Conservation (phyloP, 2,797 vertebrate genomes). For the Callimico goeldii region DNA sequence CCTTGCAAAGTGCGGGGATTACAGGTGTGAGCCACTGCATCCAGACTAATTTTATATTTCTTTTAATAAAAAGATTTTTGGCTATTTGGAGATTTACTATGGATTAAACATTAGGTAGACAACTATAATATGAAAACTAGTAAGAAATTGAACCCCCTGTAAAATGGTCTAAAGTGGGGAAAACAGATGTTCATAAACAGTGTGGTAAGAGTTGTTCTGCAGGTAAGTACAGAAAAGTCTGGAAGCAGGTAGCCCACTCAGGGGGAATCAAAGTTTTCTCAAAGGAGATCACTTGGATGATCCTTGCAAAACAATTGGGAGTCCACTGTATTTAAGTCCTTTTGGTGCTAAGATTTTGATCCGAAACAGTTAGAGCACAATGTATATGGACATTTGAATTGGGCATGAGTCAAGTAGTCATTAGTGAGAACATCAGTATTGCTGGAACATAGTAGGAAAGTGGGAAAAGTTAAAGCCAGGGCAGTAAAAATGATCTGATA, state of each 20-base stretch:
- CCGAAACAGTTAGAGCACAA: background rate
- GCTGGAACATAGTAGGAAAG: background rate
- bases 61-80: background rate
- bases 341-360: background rate
- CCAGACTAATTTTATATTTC: background rate
- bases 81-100: background rate
- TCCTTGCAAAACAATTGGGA: background rate
- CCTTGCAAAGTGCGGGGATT: no score
- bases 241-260: background rate
- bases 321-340: background rate
- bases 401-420: background rate
- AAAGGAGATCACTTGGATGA: background rate
- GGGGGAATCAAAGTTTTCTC: background rate
- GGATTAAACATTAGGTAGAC: background rate
- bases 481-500: background rate
- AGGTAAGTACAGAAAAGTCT: background rate
- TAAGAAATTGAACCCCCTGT: background rate
- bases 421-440: background rate
- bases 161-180: background rate
- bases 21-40: no score
- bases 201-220: background rate
- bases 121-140: background rate
- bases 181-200: background rate
- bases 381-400: background rate
- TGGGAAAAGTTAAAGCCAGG: background rate